Evolutionary conservation across 2,797 vertebrate genomes (phyloP).

Genomic region (Cuculus canorus): DNA sequence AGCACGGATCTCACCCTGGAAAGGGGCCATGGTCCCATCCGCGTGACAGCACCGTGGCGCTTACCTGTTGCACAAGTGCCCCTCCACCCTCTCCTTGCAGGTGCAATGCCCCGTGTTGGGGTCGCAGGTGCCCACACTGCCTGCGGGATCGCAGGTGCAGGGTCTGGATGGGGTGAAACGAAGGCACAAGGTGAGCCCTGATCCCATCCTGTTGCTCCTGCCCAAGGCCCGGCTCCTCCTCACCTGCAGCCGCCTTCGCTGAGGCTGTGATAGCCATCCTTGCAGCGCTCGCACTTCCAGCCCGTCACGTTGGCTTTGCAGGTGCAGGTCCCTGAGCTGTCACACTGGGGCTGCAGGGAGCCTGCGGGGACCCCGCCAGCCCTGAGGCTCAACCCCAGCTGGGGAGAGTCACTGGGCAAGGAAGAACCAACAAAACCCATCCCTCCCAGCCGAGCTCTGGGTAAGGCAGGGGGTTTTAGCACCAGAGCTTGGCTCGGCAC

Average conservation of each 20-base stretch:
- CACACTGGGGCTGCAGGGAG: conserved; percentile 83
- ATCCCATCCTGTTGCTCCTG: neutral
- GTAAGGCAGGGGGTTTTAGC: fast-evolving
- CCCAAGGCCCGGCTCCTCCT: neutral
- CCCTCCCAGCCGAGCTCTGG: neutral
- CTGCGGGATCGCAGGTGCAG: conserved; percentile 82
- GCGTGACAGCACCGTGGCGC: fast-evolving
- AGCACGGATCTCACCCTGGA: neutral
- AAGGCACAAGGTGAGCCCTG: fast-evolving
- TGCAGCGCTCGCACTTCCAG: conserved; percentile 90
- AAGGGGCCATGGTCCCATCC: neutral
- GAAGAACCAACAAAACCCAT: neutral
- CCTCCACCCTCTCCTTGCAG: conserved; percentile 89
- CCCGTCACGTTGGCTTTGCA: conserved; percentile 86
- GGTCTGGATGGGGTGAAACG: conserved; percentile 69
- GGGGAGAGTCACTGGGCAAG: neutral
- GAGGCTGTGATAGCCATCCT: conserved; percentile 88
- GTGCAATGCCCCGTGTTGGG: conserved; percentile 83
- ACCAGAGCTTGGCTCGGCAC: fast-evolving
- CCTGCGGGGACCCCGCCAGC: conserved; percentile 67
- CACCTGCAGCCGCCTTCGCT: conserved; percentile 89
- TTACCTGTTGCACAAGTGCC: conserved; percentile 87
- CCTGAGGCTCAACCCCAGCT: neutral
- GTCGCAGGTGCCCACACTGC: conserved; percentile 84
- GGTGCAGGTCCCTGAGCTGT: conserved; percentile 80